Conservation (phyloP, 1,140 invertebrate genomes). For the Oppia nitens region DNA sequence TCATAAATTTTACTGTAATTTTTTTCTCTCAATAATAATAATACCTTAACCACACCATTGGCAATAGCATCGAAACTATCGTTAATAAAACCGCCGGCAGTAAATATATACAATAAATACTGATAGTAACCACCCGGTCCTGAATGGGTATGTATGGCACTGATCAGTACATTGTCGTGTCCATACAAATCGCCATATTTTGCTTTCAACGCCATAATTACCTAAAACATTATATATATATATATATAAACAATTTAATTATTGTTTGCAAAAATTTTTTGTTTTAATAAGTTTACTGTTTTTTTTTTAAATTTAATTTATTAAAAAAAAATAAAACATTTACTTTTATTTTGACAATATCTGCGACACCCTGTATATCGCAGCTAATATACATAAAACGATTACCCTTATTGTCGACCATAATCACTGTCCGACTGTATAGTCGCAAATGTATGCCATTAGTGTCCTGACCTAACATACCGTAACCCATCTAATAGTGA, state of each 20-base stretch:
- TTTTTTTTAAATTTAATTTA: too few species aligned
- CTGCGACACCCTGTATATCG: constrained; percentile 67
- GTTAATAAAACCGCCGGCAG: constrained; percentile 60
- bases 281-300: too few species aligned
- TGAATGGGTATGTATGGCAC: constrained; percentile 69
- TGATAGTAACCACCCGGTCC: constrained; percentile 70
- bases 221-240: not conserved
- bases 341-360: constrained; percentile 53
- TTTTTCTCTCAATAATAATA: too few species aligned
- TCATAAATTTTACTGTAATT: too few species aligned
- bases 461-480: constrained; percentile 59
- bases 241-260: not conserved
- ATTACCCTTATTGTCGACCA: constrained; percentile 39
- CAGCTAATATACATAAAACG: constrained; percentile 64
- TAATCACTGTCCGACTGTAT: constrained; percentile 66
- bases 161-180: constrained; percentile 29
- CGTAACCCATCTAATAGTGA: constrained; percentile 90
- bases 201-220: constrained; percentile 37
- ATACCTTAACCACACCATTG: constrained; percentile 43
- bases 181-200: constrained; percentile 53
- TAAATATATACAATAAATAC: constrained; percentile 68
- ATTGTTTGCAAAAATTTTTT: too few species aligned
- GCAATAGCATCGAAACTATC: constrained; percentile 60
- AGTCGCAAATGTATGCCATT: constrained; percentile 67
- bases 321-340: too few species aligned